These are phyloP conservation scores for Polyploca ridens DNA, from an alignment of 2,888 invertebrate species.

Conservation along the genomic window DNA sequence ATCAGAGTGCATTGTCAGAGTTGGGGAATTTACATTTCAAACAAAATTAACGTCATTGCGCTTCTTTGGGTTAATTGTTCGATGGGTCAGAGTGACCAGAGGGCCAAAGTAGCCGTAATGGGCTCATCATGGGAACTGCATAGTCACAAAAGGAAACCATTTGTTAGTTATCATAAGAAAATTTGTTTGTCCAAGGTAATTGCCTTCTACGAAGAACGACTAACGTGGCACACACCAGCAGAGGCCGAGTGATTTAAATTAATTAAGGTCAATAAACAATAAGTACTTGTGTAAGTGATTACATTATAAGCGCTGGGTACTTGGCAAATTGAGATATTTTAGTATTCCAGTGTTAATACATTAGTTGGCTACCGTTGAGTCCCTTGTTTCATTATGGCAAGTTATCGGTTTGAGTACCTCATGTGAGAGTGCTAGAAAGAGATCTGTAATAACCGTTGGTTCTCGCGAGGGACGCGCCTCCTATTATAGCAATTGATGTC, in stretches of 20 bases:
- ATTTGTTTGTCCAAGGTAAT: slow-evolving; percentile 86
- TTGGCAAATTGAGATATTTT: neutral
- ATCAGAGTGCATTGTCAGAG: too few species aligned
- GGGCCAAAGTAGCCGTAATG: too few species aligned
- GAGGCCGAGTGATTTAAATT: slow-evolving; percentile 58
- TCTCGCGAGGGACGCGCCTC: too few species aligned
- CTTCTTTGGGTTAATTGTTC: too few species aligned
- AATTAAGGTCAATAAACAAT: neutral
- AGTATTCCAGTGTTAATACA: neutral
- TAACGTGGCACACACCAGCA: slow-evolving; percentile 95
- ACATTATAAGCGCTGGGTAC: neutral
- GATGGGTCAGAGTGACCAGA: too few species aligned
- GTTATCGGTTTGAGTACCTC: neutral
- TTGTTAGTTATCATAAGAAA: too few species aligned
- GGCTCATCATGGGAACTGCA: too few species aligned
- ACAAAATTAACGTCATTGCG: too few species aligned
- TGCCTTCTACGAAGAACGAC: slow-evolving; percentile 96
- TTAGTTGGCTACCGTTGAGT: neutral
- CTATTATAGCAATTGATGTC: too few species aligned
- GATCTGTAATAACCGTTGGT: too few species aligned
- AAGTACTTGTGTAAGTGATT: slow-evolving; percentile 6
- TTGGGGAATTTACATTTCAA: too few species aligned
- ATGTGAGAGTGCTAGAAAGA: neutral
- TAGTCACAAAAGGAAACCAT: too few species aligned
- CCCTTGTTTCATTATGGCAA: neutral